Evolutionary conservation across 1,140 invertebrate genomes (phyloP).

Genomic region (Pollicipes pollicipes): DNA sequence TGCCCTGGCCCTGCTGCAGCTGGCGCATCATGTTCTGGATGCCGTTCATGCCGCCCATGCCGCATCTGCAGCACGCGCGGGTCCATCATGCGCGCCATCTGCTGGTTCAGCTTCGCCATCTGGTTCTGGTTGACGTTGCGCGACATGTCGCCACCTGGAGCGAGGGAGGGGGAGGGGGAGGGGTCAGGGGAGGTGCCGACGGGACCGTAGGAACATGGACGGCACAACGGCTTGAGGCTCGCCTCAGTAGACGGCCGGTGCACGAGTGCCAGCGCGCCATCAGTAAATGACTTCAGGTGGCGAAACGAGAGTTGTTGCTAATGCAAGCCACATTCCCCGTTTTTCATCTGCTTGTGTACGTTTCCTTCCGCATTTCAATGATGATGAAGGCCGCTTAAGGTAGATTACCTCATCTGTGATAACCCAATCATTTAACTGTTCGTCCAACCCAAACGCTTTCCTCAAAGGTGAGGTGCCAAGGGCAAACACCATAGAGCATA

Average conservation of each 20-base stretch:
- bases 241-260: slow-evolving; percentile 4
- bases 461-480: no score
- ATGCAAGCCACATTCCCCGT: no score
- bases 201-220: slow-evolving; percentile 10
- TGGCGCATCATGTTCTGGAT: slow-evolving; percentile 97
- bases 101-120: slow-evolving; percentile 97
- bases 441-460: no score
- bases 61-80: slow-evolving; percentile 60
- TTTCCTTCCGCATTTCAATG: no score
- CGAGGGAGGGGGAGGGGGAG: slow-evolving; percentile 13
- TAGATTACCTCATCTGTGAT: no score
- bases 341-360: no score
- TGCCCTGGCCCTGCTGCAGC: slow-evolving; percentile 63
- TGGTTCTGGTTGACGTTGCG: slow-evolving; percentile 97
- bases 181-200: neutral
- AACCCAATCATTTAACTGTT: no score
- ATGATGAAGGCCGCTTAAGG: no score
- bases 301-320: no score
- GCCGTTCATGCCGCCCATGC: slow-evolving; percentile 79
- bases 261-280: neutral
- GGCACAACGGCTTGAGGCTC: slow-evolving; percentile 3
- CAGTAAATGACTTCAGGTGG: no score
- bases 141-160: slow-evolving; percentile 84
- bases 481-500: no score
- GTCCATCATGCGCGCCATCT: slow-evolving; percentile 99